Conservation (phyloP, 2,888 invertebrate genomes). For the Pseudeuparius sepicola region DNA sequence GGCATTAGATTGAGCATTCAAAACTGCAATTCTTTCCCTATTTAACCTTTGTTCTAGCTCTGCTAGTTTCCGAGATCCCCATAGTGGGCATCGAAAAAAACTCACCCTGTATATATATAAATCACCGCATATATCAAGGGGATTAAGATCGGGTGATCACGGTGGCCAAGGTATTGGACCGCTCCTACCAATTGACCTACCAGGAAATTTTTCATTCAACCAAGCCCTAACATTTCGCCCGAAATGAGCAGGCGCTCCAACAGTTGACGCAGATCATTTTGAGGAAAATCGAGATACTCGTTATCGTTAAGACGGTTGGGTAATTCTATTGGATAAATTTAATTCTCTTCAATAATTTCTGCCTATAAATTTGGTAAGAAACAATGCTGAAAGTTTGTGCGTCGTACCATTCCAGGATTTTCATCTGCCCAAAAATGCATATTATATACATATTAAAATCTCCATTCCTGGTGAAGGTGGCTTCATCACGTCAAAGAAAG, state of each 20-base stretch:
- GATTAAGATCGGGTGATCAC: too few species aligned
- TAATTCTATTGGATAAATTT: constrained; percentile 1
- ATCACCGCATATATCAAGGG: too few species aligned
- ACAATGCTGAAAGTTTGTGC: constrained; percentile 3
- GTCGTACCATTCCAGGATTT: constrained; percentile 2
- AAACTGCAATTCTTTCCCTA: too few species aligned
- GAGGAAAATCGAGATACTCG: constrained; percentile 1
- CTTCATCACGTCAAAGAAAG: constrained; percentile 1
- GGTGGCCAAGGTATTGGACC: too few species aligned
- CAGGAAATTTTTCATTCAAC: too few species aligned
- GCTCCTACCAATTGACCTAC: too few species aligned
- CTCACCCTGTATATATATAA: too few species aligned
- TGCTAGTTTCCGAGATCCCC: too few species aligned
- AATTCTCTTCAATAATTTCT: neutral
- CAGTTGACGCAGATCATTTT: constrained; percentile 2
- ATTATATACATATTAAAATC: neutral
- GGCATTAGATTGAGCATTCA: too few species aligned
- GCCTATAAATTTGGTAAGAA: constrained; percentile 2
- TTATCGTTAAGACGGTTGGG: constrained; percentile 2
- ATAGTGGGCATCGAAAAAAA: too few species aligned
- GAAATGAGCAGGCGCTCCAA: neutral
- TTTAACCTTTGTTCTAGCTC: too few species aligned
- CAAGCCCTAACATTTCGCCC: too few species aligned
- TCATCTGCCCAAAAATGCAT: constrained; percentile 1
- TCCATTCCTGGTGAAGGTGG: constrained; percentile 1